phyloP scores from a whole-genome alignment of 1,140 invertebrate species.

The Zophobas morio region DNA sequence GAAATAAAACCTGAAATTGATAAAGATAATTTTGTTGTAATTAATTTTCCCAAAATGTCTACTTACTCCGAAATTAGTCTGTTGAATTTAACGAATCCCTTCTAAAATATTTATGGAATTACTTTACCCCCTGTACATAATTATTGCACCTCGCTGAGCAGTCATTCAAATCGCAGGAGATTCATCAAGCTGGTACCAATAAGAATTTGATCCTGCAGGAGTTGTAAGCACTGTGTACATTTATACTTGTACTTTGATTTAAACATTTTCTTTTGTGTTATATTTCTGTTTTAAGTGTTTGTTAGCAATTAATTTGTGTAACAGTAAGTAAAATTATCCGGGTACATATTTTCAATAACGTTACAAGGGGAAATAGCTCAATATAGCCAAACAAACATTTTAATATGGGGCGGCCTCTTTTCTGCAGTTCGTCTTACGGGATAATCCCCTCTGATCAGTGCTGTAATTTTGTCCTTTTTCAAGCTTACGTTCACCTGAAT shows the following conservation, averaged over 20 bases:
- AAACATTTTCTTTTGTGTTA: too few relatives aligned
- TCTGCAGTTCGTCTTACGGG: neutral
- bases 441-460: neutral
- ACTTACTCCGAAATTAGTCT: conserved; percentile 19
- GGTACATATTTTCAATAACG: too few relatives aligned
- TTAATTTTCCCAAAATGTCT: conserved; percentile 29
- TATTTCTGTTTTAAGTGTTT: too few relatives aligned
- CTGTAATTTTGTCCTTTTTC: conserved; percentile 32
- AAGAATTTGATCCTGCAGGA: conserved; percentile 46
- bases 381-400: conserved; percentile 5
- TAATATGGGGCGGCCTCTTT: neutral
- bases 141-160: conserved; percentile 46
- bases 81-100: conserved; percentile 9
- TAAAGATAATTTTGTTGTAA: conserved; percentile 34
- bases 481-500: conserved; percentile 34
- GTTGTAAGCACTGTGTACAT: conserved; percentile 7
- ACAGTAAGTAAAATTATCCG: too few relatives aligned
- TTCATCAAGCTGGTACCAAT: conserved; percentile 32
- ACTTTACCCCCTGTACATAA: conserved; percentile 34
- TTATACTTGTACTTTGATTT: neutral
- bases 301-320: too few relatives aligned
- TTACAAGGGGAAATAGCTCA: neutral
- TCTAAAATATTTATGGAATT: conserved; percentile 36
- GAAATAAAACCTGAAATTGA: conserved; percentile 15
- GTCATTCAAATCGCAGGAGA: conserved; percentile 20